Percentiles rank a stretch among this genome's conserved stretches.
phyloP scores from a whole-genome alignment of 1,140 invertebrate genomes.

The Nasonia longicornis region DNA sequence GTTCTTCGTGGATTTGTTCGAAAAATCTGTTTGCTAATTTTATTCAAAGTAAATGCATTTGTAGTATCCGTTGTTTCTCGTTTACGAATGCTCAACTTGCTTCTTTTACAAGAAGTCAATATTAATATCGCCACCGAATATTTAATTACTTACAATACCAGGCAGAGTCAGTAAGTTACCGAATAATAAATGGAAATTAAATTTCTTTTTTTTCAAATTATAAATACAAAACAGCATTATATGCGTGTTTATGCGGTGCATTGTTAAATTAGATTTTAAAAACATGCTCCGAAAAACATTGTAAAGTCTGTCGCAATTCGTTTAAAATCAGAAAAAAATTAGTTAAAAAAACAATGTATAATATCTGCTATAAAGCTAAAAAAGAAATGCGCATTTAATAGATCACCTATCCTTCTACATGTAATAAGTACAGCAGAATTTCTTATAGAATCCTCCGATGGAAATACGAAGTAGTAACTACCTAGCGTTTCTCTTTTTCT shows the following conservation, averaged over 20 bases:
- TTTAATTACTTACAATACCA: slow-evolving; percentile 13
- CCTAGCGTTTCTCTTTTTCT: slow-evolving; percentile 19
- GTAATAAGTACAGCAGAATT: slow-evolving; percentile 44
- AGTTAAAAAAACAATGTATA: neutral
- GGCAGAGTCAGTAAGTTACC: slow-evolving; percentile 21
- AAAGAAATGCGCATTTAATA: slow-evolving; percentile 19
- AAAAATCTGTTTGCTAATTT: slow-evolving; percentile 14
- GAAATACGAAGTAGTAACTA: slow-evolving; percentile 26
- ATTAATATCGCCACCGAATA: slow-evolving; percentile 14
- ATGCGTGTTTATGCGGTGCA: slow-evolving; percentile 29
- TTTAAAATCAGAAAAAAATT: neutral
- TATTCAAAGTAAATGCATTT: slow-evolving; percentile 12
- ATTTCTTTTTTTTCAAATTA: slow-evolving; percentile 4
- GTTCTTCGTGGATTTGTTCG: slow-evolving; percentile 9
- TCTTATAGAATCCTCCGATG: slow-evolving; percentile 30
- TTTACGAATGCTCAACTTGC: neutral
- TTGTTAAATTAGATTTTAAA: slow-evolving; percentile 12
- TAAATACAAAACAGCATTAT: slow-evolving; percentile 38
- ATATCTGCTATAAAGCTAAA: slow-evolving; percentile 9
- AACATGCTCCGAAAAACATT: slow-evolving; percentile 1
- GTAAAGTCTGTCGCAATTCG: neutral
- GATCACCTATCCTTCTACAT: slow-evolving; percentile 12
- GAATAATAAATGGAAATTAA: slow-evolving; percentile 13
- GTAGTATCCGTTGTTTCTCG: neutral
- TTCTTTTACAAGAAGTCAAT: neutral